Base-by-base conservation (phyloP, 1,140 invertebrate species). In the Portunus trituberculatus region DNA sequence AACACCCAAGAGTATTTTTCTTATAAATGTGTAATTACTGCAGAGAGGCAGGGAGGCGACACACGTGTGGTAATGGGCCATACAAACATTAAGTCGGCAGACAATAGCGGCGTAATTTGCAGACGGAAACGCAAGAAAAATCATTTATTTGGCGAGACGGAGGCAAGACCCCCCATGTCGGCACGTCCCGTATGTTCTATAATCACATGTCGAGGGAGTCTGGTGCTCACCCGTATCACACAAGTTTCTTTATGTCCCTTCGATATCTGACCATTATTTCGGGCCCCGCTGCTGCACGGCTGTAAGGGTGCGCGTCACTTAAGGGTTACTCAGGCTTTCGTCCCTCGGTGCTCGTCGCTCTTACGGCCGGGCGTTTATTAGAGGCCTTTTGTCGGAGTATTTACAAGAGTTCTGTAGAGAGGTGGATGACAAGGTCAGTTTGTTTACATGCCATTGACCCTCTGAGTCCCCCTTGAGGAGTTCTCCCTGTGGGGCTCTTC, bases 71-170 rank as follows among this genome's bases (percentile, higher is more conserved):
- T 76, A 76, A 76, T 76, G 67, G 67, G 67, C 67, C 67, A 76
- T 76, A 76, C 67, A 76, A 76, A 76, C 67, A 76, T 76, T 25
- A 76, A 76, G 20, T 76, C 67, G 20, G 8, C 67, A 76, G 67
- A 76, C 67, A 76, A 76, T 76, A 87, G 86, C 86, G 45, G 46
- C 88, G 45, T 89, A 89, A 89, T 46, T 89, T 46, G 88, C 88
- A 46, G 88, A 89, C 88, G 88, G 88, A 89, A 89, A 89, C 88
- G 45, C 46, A 45, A 89, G 88, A 89, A 89, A 45, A 89, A 89
- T 46, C 88, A 89, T 45, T 28, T 89, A 89, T 89, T 89, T 89
- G 46, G 25, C 31, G 31, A 39, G 84, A 28, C 88, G 8, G 88
- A n/a, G 88, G 39, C 88, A 46, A 25, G 88, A 89, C 39, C 84